Evolutionary conservation across 2,888 invertebrate species (phyloP), one percentile per base, ranked within the genome.

Genomic region (Caenorhabditis sp.): DNA sequence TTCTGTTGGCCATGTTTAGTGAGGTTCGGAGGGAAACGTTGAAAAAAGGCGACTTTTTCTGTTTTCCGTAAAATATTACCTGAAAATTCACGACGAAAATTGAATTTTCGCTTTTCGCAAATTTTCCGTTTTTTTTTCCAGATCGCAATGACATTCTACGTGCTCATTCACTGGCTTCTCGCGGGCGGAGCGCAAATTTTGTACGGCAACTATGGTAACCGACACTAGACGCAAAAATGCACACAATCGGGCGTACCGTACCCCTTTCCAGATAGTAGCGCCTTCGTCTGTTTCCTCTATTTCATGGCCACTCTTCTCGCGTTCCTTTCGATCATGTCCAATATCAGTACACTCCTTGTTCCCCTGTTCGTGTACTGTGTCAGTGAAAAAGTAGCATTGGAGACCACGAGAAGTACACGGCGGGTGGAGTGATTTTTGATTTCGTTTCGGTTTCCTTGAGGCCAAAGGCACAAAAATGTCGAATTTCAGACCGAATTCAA

Each of bases 251-350:
- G n/a, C n/a, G n/a, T n/a, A n/a, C n/a, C n/a, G n/a, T n/a, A n/a
- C n/a, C n/a, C n/a, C n/a, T n/a, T 15, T 20, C 11, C 43, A 15
- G 45, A 43, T 22, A 7, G n/a, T 8, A 22, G 58, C 1, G 39
- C 52, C 8, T 59, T 68, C 11, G 22, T 58, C 30, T 9, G 35
- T 17, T 68, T 68, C 9, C 24, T 68, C 22, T 68, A 68, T 27
- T 68, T 68, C 24, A 52, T 68, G 58, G 22, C 32, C 22, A 59
- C 50, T 24, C 58, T 68, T 1, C n/a, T 52, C 35, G 56, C 68
- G 4, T 68, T 68, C 9, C 43, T 68, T 0, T 41, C 58, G 5
- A 8, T 59, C 4, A 59, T 58, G 68, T 59, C 58, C 3, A 32
- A 59, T 11, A 24, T 68, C 39, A 41, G 30, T 11, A 43, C 24